Evolutionary conservation across 1,140 invertebrate species (phyloP), one percentile per base, ranked within the genome.

Genomic region (Leptopilina boulardi): DNA sequence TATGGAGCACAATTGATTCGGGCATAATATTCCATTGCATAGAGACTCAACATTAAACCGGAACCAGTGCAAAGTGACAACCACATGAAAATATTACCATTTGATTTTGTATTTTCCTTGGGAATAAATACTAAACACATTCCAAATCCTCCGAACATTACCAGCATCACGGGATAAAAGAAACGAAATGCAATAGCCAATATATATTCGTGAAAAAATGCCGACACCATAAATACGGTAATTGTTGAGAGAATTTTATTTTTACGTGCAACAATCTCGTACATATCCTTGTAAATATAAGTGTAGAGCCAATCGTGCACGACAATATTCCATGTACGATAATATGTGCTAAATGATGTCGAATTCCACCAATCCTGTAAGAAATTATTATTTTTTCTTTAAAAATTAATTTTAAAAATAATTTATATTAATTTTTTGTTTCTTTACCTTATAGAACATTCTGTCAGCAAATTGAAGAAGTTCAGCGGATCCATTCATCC

Each of bases 331-430:
- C 98, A 99, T 8, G 95, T 96, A 18, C 97, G 93, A 87, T 98
- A 99, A 86, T 95, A 99, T 5, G 91, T 92, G 0, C 93, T 93
- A 87, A 95, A 98, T 1, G 94, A 94, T 2, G 94, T 94, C 6
- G 94, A 94, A 70, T 96, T 98, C 98, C 98, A 99, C 98, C 98
- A 99, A 84, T 98, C 97, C 94, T 97, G 85, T 15, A 91, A 90
- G 71, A 81, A 78, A 23, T 34, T n/a, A 81, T 73, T 15, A 21
- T 73, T 18, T 70, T 66, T 71, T 77, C 30, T 18, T 11, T 71
- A 19, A 38, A 71, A 15, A 10, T 26, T 66, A 18, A 70, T 71
- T 54, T 73, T n/a, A 75, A 26, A 71, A 75, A 75, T 5, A 66
- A 74, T 66, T 71, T 30, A 42, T 42, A 77, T 59, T 11, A 51